Conservation (phyloP, 1,140 invertebrate genomes). For the Drosophila pruinosa region DNA sequence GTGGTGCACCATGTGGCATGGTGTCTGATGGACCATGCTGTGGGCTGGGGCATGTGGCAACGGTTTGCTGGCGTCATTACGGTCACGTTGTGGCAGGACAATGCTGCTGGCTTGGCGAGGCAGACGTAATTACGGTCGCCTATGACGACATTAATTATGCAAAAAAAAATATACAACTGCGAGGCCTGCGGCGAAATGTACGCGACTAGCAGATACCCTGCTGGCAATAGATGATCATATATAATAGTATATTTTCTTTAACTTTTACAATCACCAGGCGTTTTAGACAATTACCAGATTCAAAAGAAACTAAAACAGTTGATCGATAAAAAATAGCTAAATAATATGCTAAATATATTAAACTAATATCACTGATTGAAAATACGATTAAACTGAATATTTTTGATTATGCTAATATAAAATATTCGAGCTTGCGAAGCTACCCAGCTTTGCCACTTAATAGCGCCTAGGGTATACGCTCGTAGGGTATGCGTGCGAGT, state of each 20-base stretch:
- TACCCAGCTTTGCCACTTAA: no score
- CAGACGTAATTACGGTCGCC: constrained; percentile 65
- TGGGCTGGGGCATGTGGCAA: background rate
- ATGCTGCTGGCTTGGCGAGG: constrained; percentile 30
- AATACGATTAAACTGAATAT: no score
- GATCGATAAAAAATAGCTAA: no score
- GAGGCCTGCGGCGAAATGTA: background rate
- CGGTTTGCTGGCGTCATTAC: constrained; percentile 62
- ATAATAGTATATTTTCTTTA: no score
- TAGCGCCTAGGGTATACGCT: background rate
- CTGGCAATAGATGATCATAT: no score
- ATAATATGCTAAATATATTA: no score
- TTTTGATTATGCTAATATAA: no score
- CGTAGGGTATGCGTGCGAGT: background rate
- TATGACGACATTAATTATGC: constrained; percentile 77
- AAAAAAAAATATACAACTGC: constrained; percentile 40
- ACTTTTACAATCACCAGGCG: no score
- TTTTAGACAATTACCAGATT: no score
- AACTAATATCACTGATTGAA: no score
- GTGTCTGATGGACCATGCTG: background rate
- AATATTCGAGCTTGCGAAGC: no score
- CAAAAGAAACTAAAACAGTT: no score
- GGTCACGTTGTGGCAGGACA: constrained; percentile 61
- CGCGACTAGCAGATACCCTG: background rate
- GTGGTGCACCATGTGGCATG: background rate